Conservation (phyloP, 2,113 vertebrate genomes). For the Dipodomys merriami region DNA sequence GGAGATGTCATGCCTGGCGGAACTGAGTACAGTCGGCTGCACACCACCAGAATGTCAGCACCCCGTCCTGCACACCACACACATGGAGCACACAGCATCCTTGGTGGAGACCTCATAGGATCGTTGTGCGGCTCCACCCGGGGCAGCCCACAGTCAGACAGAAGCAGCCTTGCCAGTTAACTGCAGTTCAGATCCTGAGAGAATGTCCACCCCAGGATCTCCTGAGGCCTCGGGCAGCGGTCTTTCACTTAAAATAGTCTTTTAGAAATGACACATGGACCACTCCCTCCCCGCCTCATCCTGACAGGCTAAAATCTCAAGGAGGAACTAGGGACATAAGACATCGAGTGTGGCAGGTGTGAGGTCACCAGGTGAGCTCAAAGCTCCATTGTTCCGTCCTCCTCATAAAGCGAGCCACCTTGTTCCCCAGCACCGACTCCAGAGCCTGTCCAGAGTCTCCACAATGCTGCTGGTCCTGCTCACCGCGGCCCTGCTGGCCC, state of each 20-base stretch:
- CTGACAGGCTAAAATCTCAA: background rate
- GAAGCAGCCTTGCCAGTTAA: no score
- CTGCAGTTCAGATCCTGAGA: no score
- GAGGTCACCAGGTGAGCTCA: background rate
- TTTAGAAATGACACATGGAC: background rate
- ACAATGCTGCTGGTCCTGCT: conserved; percentile 40
- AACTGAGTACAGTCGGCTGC: background rate
- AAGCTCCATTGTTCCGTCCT: background rate
- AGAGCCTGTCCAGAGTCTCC: background rate
- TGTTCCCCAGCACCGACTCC: background rate
- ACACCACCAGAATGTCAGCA: background rate
- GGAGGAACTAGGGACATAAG: background rate
- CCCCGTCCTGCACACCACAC: background rate
- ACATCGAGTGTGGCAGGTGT: background rate
- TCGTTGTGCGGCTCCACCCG: no score
- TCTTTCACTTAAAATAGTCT: background rate
- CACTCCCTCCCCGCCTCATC: background rate
- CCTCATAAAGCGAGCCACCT: background rate
- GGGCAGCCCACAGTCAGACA: no score
- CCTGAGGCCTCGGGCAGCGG: no score
- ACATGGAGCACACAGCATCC: no score
- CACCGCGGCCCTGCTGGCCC: background rate
- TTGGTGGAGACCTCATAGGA: no score
- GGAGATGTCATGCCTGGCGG: background rate
- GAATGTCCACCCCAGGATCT: no score